phyloP scores from a whole-genome alignment of 2,888 invertebrate species.

The Isoperla grammatica region DNA sequence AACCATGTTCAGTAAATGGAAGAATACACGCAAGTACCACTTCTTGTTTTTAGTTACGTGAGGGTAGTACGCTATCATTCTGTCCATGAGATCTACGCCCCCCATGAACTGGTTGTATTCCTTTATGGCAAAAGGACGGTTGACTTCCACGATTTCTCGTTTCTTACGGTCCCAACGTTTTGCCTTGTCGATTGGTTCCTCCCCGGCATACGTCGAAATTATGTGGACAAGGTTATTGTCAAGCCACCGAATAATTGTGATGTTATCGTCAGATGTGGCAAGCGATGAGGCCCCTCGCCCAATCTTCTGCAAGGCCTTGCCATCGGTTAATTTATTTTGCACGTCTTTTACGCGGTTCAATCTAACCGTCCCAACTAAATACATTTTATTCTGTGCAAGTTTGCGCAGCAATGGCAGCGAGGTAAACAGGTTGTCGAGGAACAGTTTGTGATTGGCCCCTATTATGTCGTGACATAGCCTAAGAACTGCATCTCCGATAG shows the following conservation, averaged over 20 bases:
- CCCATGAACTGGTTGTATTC: conserved; percentile 25
- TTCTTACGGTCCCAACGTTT: conserved; percentile 25
- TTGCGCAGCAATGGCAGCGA: conserved; percentile 7
- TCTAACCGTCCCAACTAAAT: not conserved
- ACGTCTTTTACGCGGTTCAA: too few relatives aligned
- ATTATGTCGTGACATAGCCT: conserved; percentile 13
- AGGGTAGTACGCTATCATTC: conserved; percentile 28
- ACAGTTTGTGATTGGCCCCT: conserved; percentile 22
- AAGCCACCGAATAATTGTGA: conserved; percentile 18
- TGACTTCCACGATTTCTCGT: conserved; percentile 18
- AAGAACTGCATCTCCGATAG: not conserved
- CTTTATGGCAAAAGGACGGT: conserved; percentile 19
- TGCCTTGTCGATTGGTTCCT: conserved; percentile 17
- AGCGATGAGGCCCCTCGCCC: conserved; percentile 19
- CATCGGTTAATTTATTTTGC: too few relatives aligned
- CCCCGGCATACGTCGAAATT: conserved; percentile 25
- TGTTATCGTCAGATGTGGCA: conserved; percentile 25
- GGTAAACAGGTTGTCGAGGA: conserved; percentile 23
- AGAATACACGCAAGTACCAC: conserved; percentile 27
- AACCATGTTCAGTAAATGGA: conserved; percentile 25
- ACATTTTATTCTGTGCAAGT: conserved; percentile 15
- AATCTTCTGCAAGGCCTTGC: too few relatives aligned
- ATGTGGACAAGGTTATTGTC: conserved; percentile 17
- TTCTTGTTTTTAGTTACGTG: conserved; percentile 24
- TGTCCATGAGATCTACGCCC: conserved; percentile 24